Evolutionary conservation across 2,797 vertebrate genomes (phyloP).

Genomic region (Pipistrellus nathusii): DNA sequence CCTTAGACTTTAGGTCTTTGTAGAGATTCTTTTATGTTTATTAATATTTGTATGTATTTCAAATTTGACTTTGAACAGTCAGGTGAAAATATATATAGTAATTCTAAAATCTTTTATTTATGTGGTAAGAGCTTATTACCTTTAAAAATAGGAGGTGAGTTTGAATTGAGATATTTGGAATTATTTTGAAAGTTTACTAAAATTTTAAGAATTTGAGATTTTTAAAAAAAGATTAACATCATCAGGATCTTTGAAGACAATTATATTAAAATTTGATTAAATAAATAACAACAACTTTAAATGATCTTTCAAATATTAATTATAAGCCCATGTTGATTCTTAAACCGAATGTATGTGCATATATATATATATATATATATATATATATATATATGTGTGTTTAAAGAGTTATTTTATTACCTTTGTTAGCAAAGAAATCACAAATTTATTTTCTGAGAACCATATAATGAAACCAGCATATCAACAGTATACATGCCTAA

Average conservation of each 20-base stretch:
- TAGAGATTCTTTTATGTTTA: not conserved
- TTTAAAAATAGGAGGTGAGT: not conserved
- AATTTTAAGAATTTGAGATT: not conserved
- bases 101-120: not conserved
- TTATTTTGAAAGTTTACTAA: not conserved
- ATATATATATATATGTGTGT: no score
- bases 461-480: not conserved
- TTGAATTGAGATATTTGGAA: not conserved
- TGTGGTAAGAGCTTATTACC: not conserved
- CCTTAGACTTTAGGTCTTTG: not conserved
- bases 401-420: not conserved
- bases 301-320: not conserved
- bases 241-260: not conserved
- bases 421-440: not conserved
- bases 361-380: no score
- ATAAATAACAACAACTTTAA: not conserved
- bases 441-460: not conserved
- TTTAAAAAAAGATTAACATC: not conserved
- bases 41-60: not conserved
- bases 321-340: not conserved
- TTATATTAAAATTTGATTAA: not conserved
- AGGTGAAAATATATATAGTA: not conserved
- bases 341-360: not conserved
- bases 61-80: not conserved
- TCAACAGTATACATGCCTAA: not conserved